phyloP scores from a whole-genome alignment of 2,888 invertebrate genomes.

The Brenthis daphne region DNA sequence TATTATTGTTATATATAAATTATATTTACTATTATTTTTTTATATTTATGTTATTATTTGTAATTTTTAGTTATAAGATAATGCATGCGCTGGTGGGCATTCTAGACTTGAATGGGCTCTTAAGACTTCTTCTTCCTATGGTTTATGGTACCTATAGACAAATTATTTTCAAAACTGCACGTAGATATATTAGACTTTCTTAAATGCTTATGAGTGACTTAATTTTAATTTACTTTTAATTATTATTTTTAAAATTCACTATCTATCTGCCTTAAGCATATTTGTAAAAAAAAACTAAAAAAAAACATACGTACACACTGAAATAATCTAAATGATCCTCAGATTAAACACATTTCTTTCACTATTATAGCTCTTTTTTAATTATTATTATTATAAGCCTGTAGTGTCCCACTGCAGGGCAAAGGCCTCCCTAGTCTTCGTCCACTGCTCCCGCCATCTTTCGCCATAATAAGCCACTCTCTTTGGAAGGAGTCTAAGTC shows the following conservation, averaged over 20 bases:
- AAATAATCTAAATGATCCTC: neutral
- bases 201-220: no score
- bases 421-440: no score
- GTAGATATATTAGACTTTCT: neutral
- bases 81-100: slow-evolving; percentile 39
- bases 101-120: slow-evolving; percentile 40
- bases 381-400: no score
- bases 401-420: no score
- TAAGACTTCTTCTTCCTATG: slow-evolving; percentile 25
- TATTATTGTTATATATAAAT: neutral
- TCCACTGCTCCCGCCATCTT: no score
- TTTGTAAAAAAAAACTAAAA: neutral
- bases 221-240: no score
- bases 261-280: no score
- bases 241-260: no score
- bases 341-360: neutral
- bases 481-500: no score
- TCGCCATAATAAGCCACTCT: no score
- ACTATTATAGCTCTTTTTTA: no score
- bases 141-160: slow-evolving; percentile 12
- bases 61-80: slow-evolving; percentile 25
- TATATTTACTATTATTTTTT: slow-evolving; percentile 7
- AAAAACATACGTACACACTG: neutral
- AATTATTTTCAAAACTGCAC: neutral
- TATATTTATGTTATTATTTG: slow-evolving; percentile 9